Conservation (phyloP, 2,888 invertebrate genomes). For the Oligia latruncula region DNA sequence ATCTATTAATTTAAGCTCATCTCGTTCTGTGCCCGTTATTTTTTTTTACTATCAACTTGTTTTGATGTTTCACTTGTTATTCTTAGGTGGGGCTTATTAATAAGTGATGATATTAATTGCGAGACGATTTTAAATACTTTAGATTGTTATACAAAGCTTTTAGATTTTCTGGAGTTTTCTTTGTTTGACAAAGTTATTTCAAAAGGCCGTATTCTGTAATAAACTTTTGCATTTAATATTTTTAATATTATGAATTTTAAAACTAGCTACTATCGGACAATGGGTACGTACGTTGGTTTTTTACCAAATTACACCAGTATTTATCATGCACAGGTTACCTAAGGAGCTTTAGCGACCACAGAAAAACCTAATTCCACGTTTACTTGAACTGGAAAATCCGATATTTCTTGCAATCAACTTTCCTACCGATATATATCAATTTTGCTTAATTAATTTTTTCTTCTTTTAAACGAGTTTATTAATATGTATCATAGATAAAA, state of each 20-base stretch:
- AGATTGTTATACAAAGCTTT: neutral
- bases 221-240: neutral
- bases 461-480: neutral
- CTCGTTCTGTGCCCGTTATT: constrained; percentile 31
- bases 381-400: constrained; percentile 4
- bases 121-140: neutral
- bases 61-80: constrained; percentile 15
- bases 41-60: constrained; percentile 47
- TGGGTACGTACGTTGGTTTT: neutral
- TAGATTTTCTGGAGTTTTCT: neutral
- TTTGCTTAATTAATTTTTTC: neutral
- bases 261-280: no score
- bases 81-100: neutral
- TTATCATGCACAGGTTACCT: neutral
- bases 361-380: constrained; percentile 6
- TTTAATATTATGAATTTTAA: neutral
- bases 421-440: no score
- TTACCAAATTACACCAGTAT: neutral
- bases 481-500: neutral
- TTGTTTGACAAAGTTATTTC: neutral
- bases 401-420: neutral
- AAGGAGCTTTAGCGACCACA: neutral
- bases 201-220: no score
- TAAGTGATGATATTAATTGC: neutral
- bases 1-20: constrained; percentile 54